Percentiles rank a stretch among this genome's conserved stretches.
Evolutionary conservation across 2,113 vertebrate species (phyloP).

Genomic region (Trematomus loennbergii): DNA sequence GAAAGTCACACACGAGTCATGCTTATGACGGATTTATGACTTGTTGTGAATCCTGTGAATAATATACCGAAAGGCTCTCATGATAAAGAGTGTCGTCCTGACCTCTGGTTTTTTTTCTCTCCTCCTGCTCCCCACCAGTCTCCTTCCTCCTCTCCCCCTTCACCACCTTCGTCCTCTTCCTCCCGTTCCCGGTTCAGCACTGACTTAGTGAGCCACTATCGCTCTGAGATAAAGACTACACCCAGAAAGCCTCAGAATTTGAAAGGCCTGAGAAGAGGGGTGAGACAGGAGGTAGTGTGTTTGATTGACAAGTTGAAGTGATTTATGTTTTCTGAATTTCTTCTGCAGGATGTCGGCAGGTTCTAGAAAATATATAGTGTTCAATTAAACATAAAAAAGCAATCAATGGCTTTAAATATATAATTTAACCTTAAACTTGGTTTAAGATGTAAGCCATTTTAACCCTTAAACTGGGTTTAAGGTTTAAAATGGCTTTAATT

Average conservation of each 20-base stretch:
- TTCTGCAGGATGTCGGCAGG: constrained; percentile 54
- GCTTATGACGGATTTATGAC: background rate
- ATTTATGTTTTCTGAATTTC: background rate
- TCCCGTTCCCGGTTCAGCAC: constrained; percentile 88
- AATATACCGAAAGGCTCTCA: background rate
- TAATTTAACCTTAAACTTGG: no score
- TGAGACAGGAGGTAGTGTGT: constrained; percentile 84
- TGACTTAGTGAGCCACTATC: constrained; percentile 94
- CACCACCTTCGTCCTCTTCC: constrained; percentile 86
- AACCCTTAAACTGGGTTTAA: no score
- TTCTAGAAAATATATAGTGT: background rate
- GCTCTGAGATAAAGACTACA: constrained; percentile 94
- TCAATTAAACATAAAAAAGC: background rate
- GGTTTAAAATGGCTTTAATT: background rate
- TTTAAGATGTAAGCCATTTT: no score
- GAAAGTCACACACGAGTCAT: background rate
- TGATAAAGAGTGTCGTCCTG: constrained; percentile 26
- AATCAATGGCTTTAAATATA: background rate
- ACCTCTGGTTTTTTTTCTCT: constrained; percentile 82
- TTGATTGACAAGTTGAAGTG: constrained; percentile 34
- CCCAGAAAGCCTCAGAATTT: constrained; percentile 93
- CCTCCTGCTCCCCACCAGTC: constrained; percentile 77
- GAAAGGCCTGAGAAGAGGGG: constrained; percentile 94
- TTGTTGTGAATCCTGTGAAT: background rate
- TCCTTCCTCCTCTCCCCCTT: constrained; percentile 66